These are phyloP conservation scores for Epirrhoe tristata DNA, from an alignment of 2,888 invertebrate species.

Conservation along the genomic window DNA sequence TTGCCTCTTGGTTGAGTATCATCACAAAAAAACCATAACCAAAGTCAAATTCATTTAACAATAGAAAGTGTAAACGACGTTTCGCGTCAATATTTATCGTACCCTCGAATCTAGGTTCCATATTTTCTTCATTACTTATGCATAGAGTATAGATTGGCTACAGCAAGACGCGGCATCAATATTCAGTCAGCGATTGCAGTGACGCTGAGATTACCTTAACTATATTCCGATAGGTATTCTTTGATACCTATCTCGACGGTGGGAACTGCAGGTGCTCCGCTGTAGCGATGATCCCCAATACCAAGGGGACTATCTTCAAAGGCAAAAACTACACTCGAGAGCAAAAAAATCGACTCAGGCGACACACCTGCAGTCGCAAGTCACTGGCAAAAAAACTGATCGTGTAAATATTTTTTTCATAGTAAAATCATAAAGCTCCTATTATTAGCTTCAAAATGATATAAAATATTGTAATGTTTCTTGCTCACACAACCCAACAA, in stretches of 20 bases:
- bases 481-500: no score
- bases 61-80: conserved; percentile 52
- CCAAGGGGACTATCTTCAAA: not conserved
- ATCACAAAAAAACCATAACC: not conserved
- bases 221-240: conserved; percentile 48
- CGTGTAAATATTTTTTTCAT: no score
- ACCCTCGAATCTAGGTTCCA: conserved; percentile 70
- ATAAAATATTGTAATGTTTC: no score
- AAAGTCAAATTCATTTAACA: conserved; percentile 42
- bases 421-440: no score
- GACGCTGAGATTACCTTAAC: conserved; percentile 57
- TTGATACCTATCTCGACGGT: conserved; percentile 22
- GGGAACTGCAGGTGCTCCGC: conserved; percentile 6
- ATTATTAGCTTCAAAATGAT: no score
- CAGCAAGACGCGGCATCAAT: conserved; percentile 75
- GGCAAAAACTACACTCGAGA: no score
- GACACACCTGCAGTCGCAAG: no score
- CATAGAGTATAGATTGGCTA: conserved; percentile 82
- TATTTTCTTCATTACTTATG: conserved; percentile 83
- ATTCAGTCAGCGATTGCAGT: conserved; percentile 70
- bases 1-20: no score
- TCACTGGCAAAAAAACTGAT: no score
- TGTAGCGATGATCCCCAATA: not conserved
- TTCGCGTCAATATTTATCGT: conserved; percentile 73
- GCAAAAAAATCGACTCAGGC: no score